Evolutionary conservation across 2,797 vertebrate species (phyloP), one percentile per base, ranked within the genome.

Genomic region (Falco berigora): DNA sequence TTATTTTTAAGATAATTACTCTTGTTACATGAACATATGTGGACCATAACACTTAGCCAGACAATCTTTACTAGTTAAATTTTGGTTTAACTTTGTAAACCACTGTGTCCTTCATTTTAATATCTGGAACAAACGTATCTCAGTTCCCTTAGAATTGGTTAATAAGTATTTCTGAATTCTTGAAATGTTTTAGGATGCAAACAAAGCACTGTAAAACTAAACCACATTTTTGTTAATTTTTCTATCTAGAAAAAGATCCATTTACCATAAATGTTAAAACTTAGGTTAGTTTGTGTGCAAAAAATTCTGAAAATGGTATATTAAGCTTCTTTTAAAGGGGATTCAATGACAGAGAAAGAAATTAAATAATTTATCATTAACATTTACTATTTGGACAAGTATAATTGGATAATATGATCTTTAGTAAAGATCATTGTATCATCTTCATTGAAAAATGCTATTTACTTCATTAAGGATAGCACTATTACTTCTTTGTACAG

Each of bases 31-130:
- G 96, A 96, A 97, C 91, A 92, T 97, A 89, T 78, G 94, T 86
- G 96, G 96, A 97, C 95, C 96, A 80, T 94, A 97, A 96, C 89
- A 94, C 92, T 97, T 90, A 92, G 46, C 75, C 84, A 96, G 88
- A 86, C 81, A 78, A 85, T 92, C 68, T 83, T 86, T 83, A 77
- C 77, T 50, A 36, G 61, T 67, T 95, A 71, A 82, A 90, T 91
- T 94, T 92, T 80, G 47, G 69, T 92, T 92, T 95, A 91, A 66
- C 94, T 91, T 75, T 66, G 91, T 96, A 96, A 97, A 68, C 22
- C 50, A 85, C 46, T 16, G 62, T 86, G 68, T 97, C 96, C 96
- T 97, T 97, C 95, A 91, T 96, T 96, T 97, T 93, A 92, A 49
- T 86, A 85, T 21, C 77, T 8, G 21, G 77, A 86, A 73, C 53